These are phyloP conservation scores for Drosophila tani DNA, from an alignment of 1,140 invertebrate genomes.

Conservation along the genomic window DNA sequence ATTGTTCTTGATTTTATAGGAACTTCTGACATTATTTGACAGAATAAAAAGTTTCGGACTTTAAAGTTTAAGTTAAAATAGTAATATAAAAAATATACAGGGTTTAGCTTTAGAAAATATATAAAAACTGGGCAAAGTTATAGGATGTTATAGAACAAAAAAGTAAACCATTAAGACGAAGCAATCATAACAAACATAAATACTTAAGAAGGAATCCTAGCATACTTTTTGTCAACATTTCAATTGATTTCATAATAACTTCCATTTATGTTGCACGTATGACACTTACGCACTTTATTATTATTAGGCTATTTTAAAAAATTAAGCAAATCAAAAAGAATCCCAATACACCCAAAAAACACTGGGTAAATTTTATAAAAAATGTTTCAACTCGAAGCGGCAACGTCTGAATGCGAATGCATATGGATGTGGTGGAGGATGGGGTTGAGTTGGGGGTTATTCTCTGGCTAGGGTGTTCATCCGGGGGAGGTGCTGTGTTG, in stretches of 20 bases:
- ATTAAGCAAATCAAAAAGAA: neutral
- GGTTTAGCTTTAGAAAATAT: too few relatives aligned
- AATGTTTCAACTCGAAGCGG: constrained; percentile 71
- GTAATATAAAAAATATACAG: neutral
- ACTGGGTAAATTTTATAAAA: constrained; percentile 28
- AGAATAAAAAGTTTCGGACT: neutral
- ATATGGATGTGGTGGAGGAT: constrained; percentile 51
- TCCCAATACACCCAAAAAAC: constrained; percentile 4
- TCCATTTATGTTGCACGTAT: neutral
- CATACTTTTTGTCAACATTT: neutral
- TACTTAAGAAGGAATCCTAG: too few relatives aligned
- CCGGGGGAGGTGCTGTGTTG: constrained; percentile 11
- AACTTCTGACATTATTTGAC: neutral
- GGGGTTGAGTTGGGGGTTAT: neutral
- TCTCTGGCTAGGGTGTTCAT: neutral
- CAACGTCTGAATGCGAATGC: constrained; percentile 53
- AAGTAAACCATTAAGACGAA: neutral
- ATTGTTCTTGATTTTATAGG: neutral
- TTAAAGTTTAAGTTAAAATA: too few relatives aligned
- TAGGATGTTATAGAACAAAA: neutral
- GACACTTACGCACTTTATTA: neutral
- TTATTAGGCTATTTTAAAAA: too few relatives aligned
- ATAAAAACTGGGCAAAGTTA: neutral
- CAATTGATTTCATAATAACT: neutral
- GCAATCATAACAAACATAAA: too few relatives aligned